Evolutionary conservation across 2,797 vertebrate genomes (phyloP).

Genomic region (Pampus argenteus): DNA sequence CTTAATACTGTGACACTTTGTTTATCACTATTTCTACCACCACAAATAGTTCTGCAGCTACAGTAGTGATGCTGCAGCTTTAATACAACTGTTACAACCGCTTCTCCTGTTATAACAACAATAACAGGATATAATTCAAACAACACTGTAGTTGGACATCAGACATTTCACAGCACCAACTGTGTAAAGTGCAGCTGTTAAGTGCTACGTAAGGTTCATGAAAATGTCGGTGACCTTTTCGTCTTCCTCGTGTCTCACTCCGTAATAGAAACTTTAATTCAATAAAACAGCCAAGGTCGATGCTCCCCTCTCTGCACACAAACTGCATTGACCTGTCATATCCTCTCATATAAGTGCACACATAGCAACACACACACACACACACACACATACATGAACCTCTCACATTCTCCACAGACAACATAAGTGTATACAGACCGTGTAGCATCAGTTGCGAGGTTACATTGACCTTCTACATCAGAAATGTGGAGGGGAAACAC

Average conservation of each 20-base stretch:
- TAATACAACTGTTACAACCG: conserved; percentile 1
- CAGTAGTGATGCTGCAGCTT: conserved; percentile 8
- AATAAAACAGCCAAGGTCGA: conserved; percentile 62
- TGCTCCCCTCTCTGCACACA: conserved; percentile 27
- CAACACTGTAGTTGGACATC: background rate
- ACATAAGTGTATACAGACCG: conserved; percentile 4
- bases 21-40: background rate
- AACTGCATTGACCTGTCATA: conserved; percentile 42
- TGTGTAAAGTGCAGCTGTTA: conserved; percentile 4
- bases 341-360: conserved; percentile 27
- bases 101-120: background rate
- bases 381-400: conserved; percentile 8
- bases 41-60: background rate
- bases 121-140: background rate
- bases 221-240: conserved; percentile 34
- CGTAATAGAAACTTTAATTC: conserved; percentile 59
- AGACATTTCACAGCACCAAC: background rate
- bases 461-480: conserved; percentile 14
- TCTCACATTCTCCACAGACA: conserved; percentile 29
- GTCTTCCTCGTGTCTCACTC: conserved; percentile 27
- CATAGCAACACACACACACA: background rate
- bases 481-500: background rate
- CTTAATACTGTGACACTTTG: background rate
- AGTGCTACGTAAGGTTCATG: conserved; percentile 4
- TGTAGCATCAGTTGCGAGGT: conserved; percentile 31